Conservation (phyloP, 2,113 vertebrate genomes). For the Carassius gibelio region DNA sequence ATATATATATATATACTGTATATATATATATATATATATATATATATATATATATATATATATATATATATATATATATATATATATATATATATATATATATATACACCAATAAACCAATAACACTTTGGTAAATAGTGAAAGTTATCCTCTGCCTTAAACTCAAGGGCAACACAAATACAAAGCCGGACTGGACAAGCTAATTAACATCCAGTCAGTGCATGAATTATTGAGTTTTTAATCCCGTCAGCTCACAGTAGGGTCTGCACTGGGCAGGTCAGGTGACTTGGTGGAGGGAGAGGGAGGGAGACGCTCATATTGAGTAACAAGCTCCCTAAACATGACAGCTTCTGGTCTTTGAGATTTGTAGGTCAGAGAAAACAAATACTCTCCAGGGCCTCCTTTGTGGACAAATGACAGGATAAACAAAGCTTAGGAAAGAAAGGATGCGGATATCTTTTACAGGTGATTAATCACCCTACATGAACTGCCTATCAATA, state of each 20-base stretch:
- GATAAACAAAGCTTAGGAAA: slow-evolving; percentile 44
- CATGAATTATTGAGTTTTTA: slow-evolving; percentile 63
- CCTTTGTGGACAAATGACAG: slow-evolving; percentile 35
- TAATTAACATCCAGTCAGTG: slow-evolving; percentile 50
- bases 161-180: slow-evolving; percentile 31
- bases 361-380: slow-evolving; percentile 43
- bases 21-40: too few relatives aligned
- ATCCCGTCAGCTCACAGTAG: slow-evolving; percentile 50
- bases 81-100: too few relatives aligned
- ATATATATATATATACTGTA: too few relatives aligned
- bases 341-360: slow-evolving; percentile 27
- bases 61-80: too few relatives aligned
- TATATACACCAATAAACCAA: too few relatives aligned
- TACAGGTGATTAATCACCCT: slow-evolving; percentile 55
- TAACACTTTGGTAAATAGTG: slow-evolving; percentile 13
- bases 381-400: slow-evolving; percentile 50
- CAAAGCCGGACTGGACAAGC: slow-evolving; percentile 49
- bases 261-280: slow-evolving; percentile 40
- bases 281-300: slow-evolving; percentile 33
- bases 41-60: too few relatives aligned
- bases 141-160: slow-evolving; percentile 16
- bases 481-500: slow-evolving; percentile 35
- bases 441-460: slow-evolving; percentile 53
- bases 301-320: slow-evolving; percentile 17
- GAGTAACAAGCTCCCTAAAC: slow-evolving; percentile 43